A percentile compares a stretch with the other conserved stretches of the same genome.
phyloP scores from a whole-genome alignment of 2,888 invertebrate species.

The Erebia aethiops region DNA sequence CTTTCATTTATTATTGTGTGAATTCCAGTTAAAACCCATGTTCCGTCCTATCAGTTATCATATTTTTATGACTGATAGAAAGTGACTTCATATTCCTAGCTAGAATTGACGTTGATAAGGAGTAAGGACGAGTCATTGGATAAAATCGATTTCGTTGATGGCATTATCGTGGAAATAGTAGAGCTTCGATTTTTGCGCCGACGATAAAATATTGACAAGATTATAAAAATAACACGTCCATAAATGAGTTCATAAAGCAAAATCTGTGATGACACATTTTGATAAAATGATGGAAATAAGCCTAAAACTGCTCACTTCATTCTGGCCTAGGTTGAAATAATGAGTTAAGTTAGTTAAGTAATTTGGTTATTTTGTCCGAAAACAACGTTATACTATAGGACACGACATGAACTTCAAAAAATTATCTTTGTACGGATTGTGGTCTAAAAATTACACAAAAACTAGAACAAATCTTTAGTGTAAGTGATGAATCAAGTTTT shows the following conservation, averaged over 20 bases:
- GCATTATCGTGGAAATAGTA: conserved; percentile 13
- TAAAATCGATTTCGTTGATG: conserved; percentile 16
- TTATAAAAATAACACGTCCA: not conserved
- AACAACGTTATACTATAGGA: too few relatives aligned
- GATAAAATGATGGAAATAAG: not conserved
- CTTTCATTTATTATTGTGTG: not conserved
- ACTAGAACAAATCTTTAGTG: not conserved
- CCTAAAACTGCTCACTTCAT: too few relatives aligned
- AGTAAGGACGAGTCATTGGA: conserved; percentile 20
- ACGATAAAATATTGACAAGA: conserved; percentile 4
- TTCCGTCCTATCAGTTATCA: conserved; percentile 4
- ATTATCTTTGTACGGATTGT: not conserved
- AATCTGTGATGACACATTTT: not conserved
- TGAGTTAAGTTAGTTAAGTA: too few relatives aligned
- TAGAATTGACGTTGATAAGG: conserved; percentile 27
- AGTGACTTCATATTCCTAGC: conserved; percentile 26
- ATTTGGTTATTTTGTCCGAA: too few relatives aligned
- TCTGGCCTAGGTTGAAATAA: too few relatives aligned
- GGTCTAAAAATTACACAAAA: not conserved
- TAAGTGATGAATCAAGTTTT: conserved; percentile 35
- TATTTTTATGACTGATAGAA: conserved; percentile 5
- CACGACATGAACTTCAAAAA: not conserved
- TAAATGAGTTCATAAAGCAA: not conserved
- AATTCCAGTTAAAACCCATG: not conserved
- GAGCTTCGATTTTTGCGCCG: not conserved